A percentile compares a stretch with the other conserved stretches of the same genome.
Evolutionary conservation across 2,113 vertebrate genomes (phyloP).

Genomic region (Thomomys bottae): DNA sequence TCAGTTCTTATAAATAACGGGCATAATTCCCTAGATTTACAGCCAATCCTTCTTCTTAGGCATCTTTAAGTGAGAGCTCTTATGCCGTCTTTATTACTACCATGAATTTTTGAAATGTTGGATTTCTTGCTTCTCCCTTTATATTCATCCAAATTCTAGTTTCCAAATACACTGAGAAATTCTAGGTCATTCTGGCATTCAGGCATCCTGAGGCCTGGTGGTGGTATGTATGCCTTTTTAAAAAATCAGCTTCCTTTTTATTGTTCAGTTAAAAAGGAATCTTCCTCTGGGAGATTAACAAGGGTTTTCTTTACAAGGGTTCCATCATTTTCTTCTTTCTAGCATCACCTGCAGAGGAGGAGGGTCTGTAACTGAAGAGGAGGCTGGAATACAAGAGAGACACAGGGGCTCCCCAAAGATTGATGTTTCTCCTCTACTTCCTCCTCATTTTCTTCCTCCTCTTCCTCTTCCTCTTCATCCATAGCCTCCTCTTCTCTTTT

Average conservation of each 20-base stretch:
- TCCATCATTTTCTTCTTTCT: not conserved
- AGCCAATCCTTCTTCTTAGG: conserved; percentile 46
- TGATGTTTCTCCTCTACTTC: not conserved
- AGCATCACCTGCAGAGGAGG: not conserved
- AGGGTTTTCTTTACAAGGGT: not conserved
- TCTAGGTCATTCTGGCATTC: not conserved
- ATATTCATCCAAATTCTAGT: conserved; percentile 13
- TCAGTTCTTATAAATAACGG: conserved; percentile 12
- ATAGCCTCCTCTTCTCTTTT: no score
- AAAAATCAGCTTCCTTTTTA: no score
- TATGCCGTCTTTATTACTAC: conserved; percentile 7
- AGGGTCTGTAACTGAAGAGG: not conserved
- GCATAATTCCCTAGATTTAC: conserved; percentile 46
- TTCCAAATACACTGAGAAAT: conserved; percentile 20
- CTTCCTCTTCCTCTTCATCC: no score
- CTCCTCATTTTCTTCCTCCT: no score
- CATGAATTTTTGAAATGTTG: conserved; percentile 29
- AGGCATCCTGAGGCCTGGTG: not conserved
- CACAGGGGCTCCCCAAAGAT: no score
- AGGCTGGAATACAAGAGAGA: not conserved
- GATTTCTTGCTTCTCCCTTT: not conserved
- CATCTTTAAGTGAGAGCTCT: not conserved
- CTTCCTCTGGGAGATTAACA: no score
- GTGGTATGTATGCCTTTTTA: not conserved
- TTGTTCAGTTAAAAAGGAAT: no score